Base-by-base conservation (phyloP, 2,113 vertebrate species). In the Etheostoma spectabile region DNA sequence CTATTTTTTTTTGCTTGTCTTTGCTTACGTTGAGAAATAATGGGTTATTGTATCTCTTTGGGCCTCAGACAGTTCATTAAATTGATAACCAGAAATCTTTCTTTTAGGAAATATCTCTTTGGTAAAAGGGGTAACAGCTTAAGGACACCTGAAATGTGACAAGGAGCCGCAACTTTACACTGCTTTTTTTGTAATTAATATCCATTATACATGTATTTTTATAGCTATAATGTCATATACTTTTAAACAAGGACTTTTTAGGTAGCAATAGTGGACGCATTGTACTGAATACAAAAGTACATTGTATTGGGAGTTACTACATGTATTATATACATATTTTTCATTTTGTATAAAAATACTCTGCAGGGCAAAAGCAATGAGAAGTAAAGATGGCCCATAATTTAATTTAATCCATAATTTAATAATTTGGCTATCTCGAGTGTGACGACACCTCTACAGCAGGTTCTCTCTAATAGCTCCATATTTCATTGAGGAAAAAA, bases 401-500 rank as follows among this genome's bases (percentile, higher is more conserved):
- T 27, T 27, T 27, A 27, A 27, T 27, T 27, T 3, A 27, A 27
- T 27, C 27, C 27, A 27, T 27, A 27, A 27, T 27, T 27, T 27
- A 27, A 27, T 27, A 27, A 93, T 91, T 93, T 86, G 90, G 86
- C 90, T 81, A 85, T 84, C 77, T 91, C 42, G 14, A 82, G 89
- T 91, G 82, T 88, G 75, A 76, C 57, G 57, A 88, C 93, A 82
- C 91, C 79, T 59, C 74, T 92, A 88, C 93, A 89, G 74, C 92
- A 93, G 89, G 86, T 83, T 81, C 71, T 77, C 70, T 85, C 90
- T 94, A 93, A 87, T 92, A 91, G 90, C 88, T 84, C 88, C 49
- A 27, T 94, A 90, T 93, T 95, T 96, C 92, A 93, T 0, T 53
- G 83, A 74, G 77, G 87, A 88, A 91, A 94, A 93, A 89, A 85